A percentile compares a stretch with the other conserved stretches of the same genome.
phyloP scores from a whole-genome alignment of 2,888 invertebrate species.

The Anagyrus pseudococci region DNA sequence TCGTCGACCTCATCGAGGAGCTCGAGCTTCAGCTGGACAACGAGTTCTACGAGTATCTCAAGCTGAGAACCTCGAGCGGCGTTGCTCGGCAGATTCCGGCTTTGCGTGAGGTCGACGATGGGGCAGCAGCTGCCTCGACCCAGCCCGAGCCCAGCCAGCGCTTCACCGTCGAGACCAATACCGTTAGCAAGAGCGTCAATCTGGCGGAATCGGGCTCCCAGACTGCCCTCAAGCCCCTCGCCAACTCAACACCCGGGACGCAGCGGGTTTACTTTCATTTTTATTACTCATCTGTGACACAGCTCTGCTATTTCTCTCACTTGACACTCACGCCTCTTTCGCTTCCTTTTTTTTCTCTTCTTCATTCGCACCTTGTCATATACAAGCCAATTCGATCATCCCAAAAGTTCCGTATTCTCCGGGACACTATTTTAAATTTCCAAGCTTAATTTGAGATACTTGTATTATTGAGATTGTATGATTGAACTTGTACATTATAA shows the following conservation, averaged over 20 bases:
- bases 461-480: no score
- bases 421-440: no score
- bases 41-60: conserved; percentile 48
- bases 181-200: conserved; percentile 6
- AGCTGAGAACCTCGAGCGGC: conserved; percentile 15
- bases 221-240: conserved; percentile 6
- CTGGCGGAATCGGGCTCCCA: conserved; percentile 7
- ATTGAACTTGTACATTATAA: no score
- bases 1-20: conserved; percentile 74
- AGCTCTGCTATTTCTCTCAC: no score
- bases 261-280: conserved; percentile 6
- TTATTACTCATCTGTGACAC: no score
- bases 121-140: not conserved
- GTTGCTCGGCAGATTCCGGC: conserved; percentile 2
- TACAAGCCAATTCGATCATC: no score
- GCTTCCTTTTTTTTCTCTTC: not conserved
- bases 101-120: not conserved
- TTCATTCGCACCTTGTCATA: no score
- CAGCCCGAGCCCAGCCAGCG: not conserved
- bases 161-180: conserved; percentile 28
- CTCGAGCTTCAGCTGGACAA: conserved; percentile 65
- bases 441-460: no score
- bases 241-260: not conserved
- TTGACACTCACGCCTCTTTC: no score
- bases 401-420: no score